Base-by-base conservation (phyloP, 2,888 invertebrate species). In the Watsonalla cultraria region DNA sequence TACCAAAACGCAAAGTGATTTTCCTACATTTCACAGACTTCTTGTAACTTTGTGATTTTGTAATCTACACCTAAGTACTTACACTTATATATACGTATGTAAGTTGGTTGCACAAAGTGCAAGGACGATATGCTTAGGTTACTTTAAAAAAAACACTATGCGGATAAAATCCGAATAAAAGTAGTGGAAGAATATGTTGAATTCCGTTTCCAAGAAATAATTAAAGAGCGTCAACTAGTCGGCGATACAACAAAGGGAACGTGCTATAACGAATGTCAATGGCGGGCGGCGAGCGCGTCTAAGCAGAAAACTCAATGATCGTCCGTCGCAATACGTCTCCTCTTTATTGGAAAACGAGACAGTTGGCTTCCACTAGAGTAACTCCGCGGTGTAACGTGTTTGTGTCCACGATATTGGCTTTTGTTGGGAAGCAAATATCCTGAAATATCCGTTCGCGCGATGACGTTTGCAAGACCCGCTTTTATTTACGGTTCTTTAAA, bases 301-400 rank as follows among this genome's bases (percentile, higher is more conserved):
- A 74, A 79, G 82, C 82, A 82, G 86, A 87, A 88, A 88, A 86
- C 81, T 83, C 84, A 84, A 86, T 85, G 81, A 76, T 77, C 78
- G 77, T 77, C 72, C 73, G 73, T 75, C 72, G 80, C 85, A 87
- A 88, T 89, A 86, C 82, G 81, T 86, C 84, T 82, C 72, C 66
- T 77, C 80, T 81, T 85, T 87, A 86, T 86, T 87, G 86, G 88
- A 82, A 86, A 87, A 84, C 82, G 84, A 86, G 83, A 83, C 84
- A 84, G 82, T 82, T 80, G 79, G 76, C 72, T 82, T 83, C 78
- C 82, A 79, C 74, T 72, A 78, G 78, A 84, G 81, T 80, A 81
- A 80, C 74, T 76, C 70, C 66, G 66, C 67, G 65, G 72, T 75
- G 72, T 77, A 42, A 81, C 82, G 80, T 85, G 83, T 79, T 82